Conservation (phyloP, 2,888 invertebrate species). For the Gymnocheta viridis region DNA sequence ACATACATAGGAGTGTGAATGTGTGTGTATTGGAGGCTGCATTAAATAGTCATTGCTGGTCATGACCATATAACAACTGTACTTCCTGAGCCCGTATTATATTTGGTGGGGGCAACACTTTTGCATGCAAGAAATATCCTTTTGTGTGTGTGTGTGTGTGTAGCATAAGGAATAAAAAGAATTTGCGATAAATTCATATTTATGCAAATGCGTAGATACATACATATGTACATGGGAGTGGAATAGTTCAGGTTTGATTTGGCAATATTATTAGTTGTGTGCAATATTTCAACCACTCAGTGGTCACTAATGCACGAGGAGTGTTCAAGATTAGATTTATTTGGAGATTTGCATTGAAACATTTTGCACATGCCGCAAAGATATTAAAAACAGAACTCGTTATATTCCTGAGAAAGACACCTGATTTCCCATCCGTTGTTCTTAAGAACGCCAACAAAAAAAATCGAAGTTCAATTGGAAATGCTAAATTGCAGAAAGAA, state of each 20-base stretch:
- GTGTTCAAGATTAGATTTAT: too few species aligned
- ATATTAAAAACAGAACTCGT: too few species aligned
- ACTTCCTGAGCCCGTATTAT: constrained; percentile 6
- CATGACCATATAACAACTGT: constrained; percentile 14
- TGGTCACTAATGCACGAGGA: not conserved
- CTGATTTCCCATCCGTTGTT: too few species aligned
- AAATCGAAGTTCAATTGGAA: too few species aligned
- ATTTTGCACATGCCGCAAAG: too few species aligned
- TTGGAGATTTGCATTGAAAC: too few species aligned
- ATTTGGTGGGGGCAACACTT: not conserved
- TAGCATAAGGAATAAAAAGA: constrained; percentile 2
- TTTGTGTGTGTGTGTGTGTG: constrained; percentile 11
- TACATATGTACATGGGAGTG: not conserved
- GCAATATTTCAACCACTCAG: not conserved
- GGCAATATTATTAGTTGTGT: not conserved
- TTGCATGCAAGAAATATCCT: not conserved
- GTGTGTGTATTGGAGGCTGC: not conserved
- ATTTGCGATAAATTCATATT: not conserved
- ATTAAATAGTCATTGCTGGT: constrained; percentile 25
- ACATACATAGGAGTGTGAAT: not conserved
- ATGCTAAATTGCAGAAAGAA: too few species aligned
- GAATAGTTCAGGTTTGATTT: not conserved
- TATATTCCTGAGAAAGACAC: too few species aligned
- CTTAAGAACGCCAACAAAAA: too few species aligned
- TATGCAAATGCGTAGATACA: not conserved